phyloP scores from a whole-genome alignment of 2,888 invertebrate genomes.

The Lasioglossum marginatum region DNA sequence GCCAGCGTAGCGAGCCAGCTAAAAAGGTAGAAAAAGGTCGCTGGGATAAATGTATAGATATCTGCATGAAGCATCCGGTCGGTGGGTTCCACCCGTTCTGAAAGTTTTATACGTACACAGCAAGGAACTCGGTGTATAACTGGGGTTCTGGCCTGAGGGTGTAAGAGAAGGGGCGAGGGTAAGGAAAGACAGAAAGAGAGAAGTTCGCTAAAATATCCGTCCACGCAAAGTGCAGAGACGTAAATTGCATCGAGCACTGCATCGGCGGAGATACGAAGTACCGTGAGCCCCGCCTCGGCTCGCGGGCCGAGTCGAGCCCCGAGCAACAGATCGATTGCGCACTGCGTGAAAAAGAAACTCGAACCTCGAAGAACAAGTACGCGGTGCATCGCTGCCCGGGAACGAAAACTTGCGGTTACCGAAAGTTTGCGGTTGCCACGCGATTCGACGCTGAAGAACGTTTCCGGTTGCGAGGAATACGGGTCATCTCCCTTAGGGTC shows the following conservation, averaged over 20 bases:
- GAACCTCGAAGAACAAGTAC: conserved; percentile 1
- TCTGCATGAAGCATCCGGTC: conserved; percentile 54
- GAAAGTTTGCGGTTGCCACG: conserved; percentile 6
- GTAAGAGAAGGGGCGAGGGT: not conserved
- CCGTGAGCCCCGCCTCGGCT: conserved; percentile 11
- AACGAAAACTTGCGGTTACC: conserved; percentile 18
- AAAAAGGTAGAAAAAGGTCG: conserved; percentile 28
- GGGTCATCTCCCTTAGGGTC: not conserved
- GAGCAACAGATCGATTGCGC: conserved; percentile 52
- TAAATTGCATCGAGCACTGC: conserved; percentile 71
- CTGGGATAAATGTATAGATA: conserved; percentile 55
- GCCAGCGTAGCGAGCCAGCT: not conserved
- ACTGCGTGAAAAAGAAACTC: conserved; percentile 26
- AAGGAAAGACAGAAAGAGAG: conserved; percentile 15
- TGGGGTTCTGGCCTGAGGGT: conserved; percentile 34
- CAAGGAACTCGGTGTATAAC: conserved; percentile 46
- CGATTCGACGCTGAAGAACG: not conserved
- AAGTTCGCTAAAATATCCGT: conserved; percentile 74
- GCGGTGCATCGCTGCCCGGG: conserved; percentile 1
- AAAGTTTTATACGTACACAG: conserved; percentile 69
- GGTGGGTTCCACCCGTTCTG: conserved; percentile 41
- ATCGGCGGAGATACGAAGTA: conserved; percentile 59
- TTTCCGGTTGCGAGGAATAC: not conserved
- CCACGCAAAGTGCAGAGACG: conserved; percentile 69
- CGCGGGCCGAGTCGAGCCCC: conserved; percentile 19